phyloP scores from a whole-genome alignment of 2,113 vertebrate species.

The Halichoerus grypus region DNA sequence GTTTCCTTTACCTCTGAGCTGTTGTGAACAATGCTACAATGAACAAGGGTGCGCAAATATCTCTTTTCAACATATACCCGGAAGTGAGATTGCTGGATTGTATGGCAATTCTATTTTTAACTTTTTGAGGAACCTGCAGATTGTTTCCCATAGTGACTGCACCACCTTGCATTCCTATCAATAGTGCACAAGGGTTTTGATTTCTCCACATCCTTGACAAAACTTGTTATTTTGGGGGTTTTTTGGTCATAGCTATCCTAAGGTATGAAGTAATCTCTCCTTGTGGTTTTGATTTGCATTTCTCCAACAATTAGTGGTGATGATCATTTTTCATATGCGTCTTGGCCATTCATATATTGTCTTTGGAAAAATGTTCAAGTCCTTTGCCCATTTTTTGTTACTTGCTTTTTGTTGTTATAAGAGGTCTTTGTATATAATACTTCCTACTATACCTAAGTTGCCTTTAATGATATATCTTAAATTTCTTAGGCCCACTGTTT shows the following conservation, averaged over 20 bases:
- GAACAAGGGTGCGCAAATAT: not conserved
- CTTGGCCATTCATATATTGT: not conserved
- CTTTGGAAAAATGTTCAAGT: not conserved
- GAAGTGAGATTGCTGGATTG: not conserved
- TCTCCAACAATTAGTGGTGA: not conserved
- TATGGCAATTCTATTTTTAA: not conserved
- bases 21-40: not conserved
- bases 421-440: not conserved
- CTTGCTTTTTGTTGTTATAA: not conserved
- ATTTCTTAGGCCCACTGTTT: not conserved
- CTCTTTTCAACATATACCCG: not conserved
- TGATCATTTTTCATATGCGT: not conserved
- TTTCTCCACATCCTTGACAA: not conserved
- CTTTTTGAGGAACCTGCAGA: not conserved
- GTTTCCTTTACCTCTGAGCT: not conserved
- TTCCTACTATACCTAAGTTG: too few species aligned
- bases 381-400: not conserved
- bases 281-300: not conserved
- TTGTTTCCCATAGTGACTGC: not conserved
- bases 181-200: not conserved
- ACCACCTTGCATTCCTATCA: not conserved
- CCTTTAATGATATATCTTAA: not conserved
- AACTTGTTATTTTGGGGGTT: not conserved
- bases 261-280: not conserved
- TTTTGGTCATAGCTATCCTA: not conserved